Evolutionary conservation across 2,888 invertebrate genomes (phyloP).

Genomic region (Sinopyrophorus schimmeli): DNA sequence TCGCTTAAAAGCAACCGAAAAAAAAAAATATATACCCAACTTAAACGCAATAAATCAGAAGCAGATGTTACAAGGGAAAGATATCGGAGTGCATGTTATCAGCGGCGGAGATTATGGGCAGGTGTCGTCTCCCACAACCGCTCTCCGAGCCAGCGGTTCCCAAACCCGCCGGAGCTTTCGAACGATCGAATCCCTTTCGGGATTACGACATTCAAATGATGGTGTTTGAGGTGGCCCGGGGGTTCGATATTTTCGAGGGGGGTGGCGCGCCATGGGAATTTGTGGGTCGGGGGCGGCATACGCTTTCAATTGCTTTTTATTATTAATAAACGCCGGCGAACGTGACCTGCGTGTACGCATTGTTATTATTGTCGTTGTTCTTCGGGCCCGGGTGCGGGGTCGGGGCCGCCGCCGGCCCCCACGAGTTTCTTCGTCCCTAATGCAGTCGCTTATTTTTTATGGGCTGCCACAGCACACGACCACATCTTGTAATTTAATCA

Average conservation of each 20-base stretch:
- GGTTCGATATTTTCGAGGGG: constrained; percentile 10
- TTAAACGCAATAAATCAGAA: constrained; percentile 26
- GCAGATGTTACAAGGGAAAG: constrained; percentile 23
- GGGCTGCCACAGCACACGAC: no score
- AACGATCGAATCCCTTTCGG: no score
- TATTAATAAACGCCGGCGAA: constrained; percentile 20
- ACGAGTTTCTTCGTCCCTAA: no score
- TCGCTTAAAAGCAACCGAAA: constrained; percentile 16
- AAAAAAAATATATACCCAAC: constrained; percentile 21
- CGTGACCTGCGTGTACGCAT: constrained; percentile 15
- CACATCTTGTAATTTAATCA: no score
- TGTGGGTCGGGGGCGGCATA: constrained; percentile 10
- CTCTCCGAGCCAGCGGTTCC: constrained; percentile 11
- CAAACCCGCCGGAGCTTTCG: no score
- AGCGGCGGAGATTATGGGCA: constrained; percentile 28
- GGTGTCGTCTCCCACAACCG: constrained; percentile 30
- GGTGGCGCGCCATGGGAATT: constrained; percentile 15
- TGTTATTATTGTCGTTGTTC: no score
- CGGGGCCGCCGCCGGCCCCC: no score
- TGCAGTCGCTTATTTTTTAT: no score
- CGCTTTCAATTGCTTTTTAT: constrained; percentile 20
- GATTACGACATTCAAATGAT: constrained; percentile 14
- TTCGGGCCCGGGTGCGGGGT: no score
- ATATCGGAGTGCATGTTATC: constrained; percentile 27
- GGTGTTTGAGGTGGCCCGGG: constrained; percentile 6